These are phyloP conservation scores for Propithecus coquereli DNA, from an alignment of 2,113 vertebrate species.

Conservation along the genomic window DNA sequence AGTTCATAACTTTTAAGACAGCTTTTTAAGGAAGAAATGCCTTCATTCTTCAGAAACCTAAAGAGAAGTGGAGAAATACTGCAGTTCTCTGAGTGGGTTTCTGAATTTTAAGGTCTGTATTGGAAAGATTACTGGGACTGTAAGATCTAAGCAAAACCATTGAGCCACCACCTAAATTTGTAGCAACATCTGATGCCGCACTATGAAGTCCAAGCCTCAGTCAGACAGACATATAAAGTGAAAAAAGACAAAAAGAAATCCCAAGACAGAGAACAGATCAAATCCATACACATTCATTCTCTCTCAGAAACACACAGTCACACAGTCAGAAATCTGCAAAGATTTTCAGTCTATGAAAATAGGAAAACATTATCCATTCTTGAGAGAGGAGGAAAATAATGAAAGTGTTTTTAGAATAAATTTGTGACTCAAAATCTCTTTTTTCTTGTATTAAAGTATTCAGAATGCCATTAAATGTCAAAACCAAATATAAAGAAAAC, in stretches of 20 bases:
- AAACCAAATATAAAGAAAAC: constrained; percentile 1
- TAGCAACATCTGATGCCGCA: background rate
- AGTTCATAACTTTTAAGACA: background rate
- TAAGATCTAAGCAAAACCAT: background rate
- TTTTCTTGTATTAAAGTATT: background rate
- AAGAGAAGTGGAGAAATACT: background rate
- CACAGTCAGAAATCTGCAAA: background rate
- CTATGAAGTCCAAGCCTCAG: background rate
- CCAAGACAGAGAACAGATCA: rapidly evolving
- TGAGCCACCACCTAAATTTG: background rate
- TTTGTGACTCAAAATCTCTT: background rate
- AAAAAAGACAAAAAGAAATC: background rate
- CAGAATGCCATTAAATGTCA: background rate
- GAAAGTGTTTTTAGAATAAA: background rate
- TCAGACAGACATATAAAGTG: background rate
- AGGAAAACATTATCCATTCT: background rate
- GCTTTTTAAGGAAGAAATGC: background rate
- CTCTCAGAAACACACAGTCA: background rate
- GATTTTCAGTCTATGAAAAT: background rate
- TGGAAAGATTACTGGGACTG: background rate
- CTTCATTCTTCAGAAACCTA: background rate
- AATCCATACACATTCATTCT: background rate
- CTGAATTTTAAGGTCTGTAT: background rate
- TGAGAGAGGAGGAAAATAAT: background rate
- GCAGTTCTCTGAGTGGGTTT: background rate